Evolutionary conservation across 2,888 invertebrate genomes (phyloP).

Genomic region (Meiosimyza decipiens): DNA sequence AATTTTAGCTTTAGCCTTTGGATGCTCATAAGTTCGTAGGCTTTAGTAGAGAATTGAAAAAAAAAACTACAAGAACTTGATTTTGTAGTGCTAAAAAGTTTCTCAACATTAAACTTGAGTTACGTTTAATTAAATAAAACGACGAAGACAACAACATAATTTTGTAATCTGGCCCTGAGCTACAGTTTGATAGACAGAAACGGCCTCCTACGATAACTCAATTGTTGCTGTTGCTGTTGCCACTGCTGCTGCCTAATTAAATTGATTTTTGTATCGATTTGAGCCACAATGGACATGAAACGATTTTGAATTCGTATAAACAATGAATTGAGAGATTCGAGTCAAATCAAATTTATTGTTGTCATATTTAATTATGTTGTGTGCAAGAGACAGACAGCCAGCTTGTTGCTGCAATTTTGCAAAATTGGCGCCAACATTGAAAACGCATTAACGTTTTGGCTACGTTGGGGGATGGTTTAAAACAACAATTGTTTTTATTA

Average conservation of each 20-base stretch:
- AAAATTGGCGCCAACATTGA: constrained; percentile 18
- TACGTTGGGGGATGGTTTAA: constrained; percentile 45
- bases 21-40: background rate
- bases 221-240: constrained; percentile 17
- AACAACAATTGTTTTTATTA: constrained; percentile 42
- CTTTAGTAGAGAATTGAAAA: too few relatives aligned
- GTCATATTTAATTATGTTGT: too few relatives aligned
- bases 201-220: constrained; percentile 9
- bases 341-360: too few relatives aligned
- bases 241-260: background rate
- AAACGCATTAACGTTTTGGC: constrained; percentile 35
- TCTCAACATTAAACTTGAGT: too few relatives aligned
- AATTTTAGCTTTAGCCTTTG: background rate
- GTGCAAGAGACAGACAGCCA: background rate
- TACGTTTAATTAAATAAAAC: too few relatives aligned
- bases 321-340: too few relatives aligned
- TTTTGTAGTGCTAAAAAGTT: too few relatives aligned
- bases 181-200: background rate
- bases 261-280: constrained; percentile 6
- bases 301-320: too few relatives aligned
- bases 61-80: too few relatives aligned
- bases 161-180: background rate
- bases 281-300: background rate
- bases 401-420: constrained; percentile 12
- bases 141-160: background rate